phyloP scores from a whole-genome alignment of 2,113 vertebrate genomes.

The Lagopus leucura region DNA sequence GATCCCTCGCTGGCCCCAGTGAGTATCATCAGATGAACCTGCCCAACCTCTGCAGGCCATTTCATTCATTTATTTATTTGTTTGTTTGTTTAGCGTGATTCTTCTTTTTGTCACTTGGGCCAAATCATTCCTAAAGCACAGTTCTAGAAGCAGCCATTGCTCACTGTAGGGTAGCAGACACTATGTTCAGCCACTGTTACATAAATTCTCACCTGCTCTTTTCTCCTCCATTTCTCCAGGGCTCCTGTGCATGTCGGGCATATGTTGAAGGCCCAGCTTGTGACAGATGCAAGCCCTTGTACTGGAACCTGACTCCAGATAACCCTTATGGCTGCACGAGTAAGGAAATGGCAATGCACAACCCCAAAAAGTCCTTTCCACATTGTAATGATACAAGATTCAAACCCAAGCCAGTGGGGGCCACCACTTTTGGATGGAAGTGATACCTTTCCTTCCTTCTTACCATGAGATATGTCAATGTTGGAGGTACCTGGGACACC shows the following conservation, averaged over 20 bases:
- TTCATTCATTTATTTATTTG: neutral
- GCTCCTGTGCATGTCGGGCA: conserved; percentile 83
- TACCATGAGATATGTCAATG: neutral
- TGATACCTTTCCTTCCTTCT: neutral
- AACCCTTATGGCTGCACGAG: conserved; percentile 88
- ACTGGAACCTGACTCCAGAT: conserved; percentile 92
- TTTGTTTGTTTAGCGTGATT: neutral
- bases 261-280: conserved; percentile 89
- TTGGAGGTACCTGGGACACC: neutral
- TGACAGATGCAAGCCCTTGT: conserved; percentile 90
- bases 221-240: conserved; percentile 69
- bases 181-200: rapidly evolving
- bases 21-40: conserved; percentile 26
- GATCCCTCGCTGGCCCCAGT: conserved; percentile 66
- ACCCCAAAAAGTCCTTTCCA: rapidly evolving
- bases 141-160: neutral
- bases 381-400: neutral
- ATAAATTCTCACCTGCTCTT: neutral
- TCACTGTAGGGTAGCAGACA: neutral
- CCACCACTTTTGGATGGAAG: neutral
- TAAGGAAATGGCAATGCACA: conserved; percentile 73
- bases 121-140: neutral
- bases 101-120: neutral
- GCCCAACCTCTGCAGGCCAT: neutral
- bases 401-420: neutral